phyloP scores from a whole-genome alignment of 1,140 invertebrate species.

The Psilanteris sp. region DNA sequence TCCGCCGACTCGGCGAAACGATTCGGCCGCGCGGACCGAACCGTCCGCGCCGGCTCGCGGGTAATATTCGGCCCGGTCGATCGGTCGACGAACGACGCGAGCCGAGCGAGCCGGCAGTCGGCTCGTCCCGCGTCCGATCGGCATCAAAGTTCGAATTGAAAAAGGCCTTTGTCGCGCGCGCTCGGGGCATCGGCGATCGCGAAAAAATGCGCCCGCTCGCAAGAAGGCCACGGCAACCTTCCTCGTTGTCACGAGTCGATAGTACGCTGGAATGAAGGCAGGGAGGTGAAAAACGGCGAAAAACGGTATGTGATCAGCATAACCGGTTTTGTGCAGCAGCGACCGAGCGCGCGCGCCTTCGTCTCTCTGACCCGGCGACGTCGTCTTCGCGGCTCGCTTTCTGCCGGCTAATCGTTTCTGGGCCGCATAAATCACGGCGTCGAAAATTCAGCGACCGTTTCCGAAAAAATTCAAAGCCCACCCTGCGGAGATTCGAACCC shows the following conservation, averaged over 20 bases:
- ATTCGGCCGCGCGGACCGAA: too few relatives aligned
- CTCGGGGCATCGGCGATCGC: slow-evolving; percentile 24
- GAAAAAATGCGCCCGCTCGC: slow-evolving; percentile 40
- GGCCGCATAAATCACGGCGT: not conserved
- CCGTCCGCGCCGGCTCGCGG: too few relatives aligned
- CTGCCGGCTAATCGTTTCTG: slow-evolving; percentile 60
- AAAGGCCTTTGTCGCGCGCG: slow-evolving; percentile 22
- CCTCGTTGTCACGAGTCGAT: slow-evolving; percentile 62
- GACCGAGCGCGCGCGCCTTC: slow-evolving; percentile 47
- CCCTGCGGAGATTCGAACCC: not conserved
- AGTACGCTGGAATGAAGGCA: slow-evolving; percentile 61
- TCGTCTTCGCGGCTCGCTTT: slow-evolving; percentile 61
- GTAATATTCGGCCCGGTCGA: too few relatives aligned
- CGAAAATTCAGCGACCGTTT: too few relatives aligned
- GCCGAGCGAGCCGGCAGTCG: not conserved
- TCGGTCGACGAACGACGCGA: not conserved
- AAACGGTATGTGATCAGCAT: slow-evolving; percentile 76
- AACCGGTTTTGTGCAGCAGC: slow-evolving; percentile 71
- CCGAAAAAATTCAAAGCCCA: not conserved
- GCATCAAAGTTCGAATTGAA: slow-evolving; percentile 25
- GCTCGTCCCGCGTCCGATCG: slow-evolving; percentile 3
- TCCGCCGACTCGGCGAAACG: too few relatives aligned
- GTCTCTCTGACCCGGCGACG: slow-evolving; percentile 57
- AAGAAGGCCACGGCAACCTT: slow-evolving; percentile 61
- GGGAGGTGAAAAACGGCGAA: slow-evolving; percentile 74